A percentile compares a stretch with the other conserved stretches of the same genome.
phyloP scores from a whole-genome alignment of 1,140 invertebrate genomes.

The Radopholus similis region DNA sequence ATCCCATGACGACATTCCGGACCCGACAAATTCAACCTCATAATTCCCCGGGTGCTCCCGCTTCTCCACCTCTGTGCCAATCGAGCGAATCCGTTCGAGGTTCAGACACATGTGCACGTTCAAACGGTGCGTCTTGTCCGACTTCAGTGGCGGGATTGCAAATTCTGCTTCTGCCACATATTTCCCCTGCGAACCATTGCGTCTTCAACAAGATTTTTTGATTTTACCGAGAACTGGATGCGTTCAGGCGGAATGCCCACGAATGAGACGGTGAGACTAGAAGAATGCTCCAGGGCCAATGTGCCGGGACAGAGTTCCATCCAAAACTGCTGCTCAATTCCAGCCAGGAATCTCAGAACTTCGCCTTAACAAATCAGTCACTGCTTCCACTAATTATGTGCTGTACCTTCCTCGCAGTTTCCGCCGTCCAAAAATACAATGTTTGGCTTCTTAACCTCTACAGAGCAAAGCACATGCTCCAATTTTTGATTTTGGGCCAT shows the following conservation, averaged over 20 bases:
- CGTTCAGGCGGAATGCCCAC: not conserved
- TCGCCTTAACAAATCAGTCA: not conserved
- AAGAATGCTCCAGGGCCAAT: not conserved
- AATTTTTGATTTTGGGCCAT: slow-evolving; percentile 15
- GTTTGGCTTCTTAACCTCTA: slow-evolving; percentile 27
- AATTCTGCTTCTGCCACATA: slow-evolving; percentile 21
- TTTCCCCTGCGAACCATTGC: slow-evolving; percentile 22
- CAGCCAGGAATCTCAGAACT: slow-evolving; percentile 21
- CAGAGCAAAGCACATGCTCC: slow-evolving; percentile 21
- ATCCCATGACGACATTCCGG: not conserved
- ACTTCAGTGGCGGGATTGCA: slow-evolving; percentile 11
- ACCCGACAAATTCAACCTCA: too few relatives aligned
- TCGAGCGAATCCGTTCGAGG: slow-evolving; percentile 22
- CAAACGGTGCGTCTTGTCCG: slow-evolving; percentile 10
- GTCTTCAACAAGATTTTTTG: not conserved
- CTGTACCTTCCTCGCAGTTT: not conserved
- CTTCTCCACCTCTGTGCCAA: not conserved
- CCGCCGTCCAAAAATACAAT: not conserved
- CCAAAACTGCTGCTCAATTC: slow-evolving; percentile 34
- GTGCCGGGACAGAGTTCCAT: slow-evolving; percentile 39
- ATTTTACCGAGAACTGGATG: slow-evolving; percentile 44
- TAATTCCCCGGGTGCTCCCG: not conserved
- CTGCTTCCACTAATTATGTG: not conserved
- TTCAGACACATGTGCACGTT: slow-evolving; percentile 28
- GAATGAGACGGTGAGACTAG: slow-evolving; percentile 19